Base-by-base conservation (phyloP, 1,140 invertebrate genomes). In the Neomicropteryx cornuta region DNA sequence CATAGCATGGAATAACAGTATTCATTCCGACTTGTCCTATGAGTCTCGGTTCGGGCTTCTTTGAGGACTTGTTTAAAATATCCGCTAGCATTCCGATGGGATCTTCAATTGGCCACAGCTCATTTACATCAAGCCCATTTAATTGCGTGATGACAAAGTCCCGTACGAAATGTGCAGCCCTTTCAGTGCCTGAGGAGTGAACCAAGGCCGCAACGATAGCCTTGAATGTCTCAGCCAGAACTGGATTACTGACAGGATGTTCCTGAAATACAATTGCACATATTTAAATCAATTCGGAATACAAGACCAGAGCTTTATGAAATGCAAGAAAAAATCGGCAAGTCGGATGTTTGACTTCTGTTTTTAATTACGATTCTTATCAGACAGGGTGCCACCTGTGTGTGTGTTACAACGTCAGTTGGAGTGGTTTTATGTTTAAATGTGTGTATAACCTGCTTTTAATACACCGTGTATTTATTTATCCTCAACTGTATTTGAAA, bases 61-160 rank as follows among this genome's bases (percentile, higher is more conserved):
- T n/a, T 14, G n/a, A 31, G 56, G 50, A 49, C 49, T 64, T 71
- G 50, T 51, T 49, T 35, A 66, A 58, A 3, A 86, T 62, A 3
- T 73, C 65, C 23, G 66, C 65, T 3, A 97, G 60, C 46, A 82
- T 59, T 29, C 73, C 62, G 56, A 85, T 70, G 0, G 92, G 88
- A 42, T 92, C 66, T 34, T 76, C 62, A 13, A 89, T 77, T 21
- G 72, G 62, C 87, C 88, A 95, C 29, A 92, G 69, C 41, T 87
- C 81, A 50, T 78, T 76, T 1, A 96, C 55, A 61, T 94, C 87
- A 62, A 83, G 78, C 10, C 79, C 82, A 55, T 79, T 75, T 18
- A 96, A 60, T 51, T 83, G 80, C 8, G 81, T 74, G 32, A 92
- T 70, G 16, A 97, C 66, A 54, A 97, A 89, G 58, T 97, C 92